phyloP scores from a whole-genome alignment of 2,888 invertebrate species.

The Cataglyphis livida region DNA sequence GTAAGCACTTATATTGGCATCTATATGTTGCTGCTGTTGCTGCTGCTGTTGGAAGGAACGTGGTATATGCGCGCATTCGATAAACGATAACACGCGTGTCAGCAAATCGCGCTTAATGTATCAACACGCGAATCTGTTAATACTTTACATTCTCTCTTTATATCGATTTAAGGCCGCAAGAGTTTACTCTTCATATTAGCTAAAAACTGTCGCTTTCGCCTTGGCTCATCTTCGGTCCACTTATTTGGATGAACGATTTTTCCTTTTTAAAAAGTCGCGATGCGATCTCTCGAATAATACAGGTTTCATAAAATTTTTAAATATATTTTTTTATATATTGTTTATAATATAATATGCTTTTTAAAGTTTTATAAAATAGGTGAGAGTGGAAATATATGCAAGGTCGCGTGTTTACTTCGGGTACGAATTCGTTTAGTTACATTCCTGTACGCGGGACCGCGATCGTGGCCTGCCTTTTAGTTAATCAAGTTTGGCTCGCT shows the following conservation, averaged over 20 bases:
- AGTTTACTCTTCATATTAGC: background rate
- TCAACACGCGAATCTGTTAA: conserved; percentile 11
- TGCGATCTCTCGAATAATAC: background rate
- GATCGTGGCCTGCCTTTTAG: background rate
- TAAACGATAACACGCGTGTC: background rate
- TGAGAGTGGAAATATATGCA: background rate
- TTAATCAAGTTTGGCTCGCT: conserved; percentile 34
- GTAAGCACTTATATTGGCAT: background rate
- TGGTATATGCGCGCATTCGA: background rate
- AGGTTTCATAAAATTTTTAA: background rate
- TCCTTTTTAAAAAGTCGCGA: background rate
- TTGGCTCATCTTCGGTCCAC: background rate
- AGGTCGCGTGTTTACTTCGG: background rate
- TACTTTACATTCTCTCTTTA: conserved; percentile 19
- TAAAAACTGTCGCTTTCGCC: background rate
- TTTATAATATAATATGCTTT: background rate
- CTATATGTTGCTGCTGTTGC: background rate
- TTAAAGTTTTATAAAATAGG: background rate
- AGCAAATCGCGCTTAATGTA: conserved; percentile 20
- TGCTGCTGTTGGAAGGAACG: background rate
- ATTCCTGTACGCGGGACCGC: background rate
- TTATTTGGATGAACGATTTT: background rate
- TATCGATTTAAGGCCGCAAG: too few species aligned
- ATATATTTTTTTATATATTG: background rate
- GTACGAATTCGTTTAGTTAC: conserved; percentile 14